Conservation (phyloP, 2,113 vertebrate genomes). For the Holacanthus passer region DNA sequence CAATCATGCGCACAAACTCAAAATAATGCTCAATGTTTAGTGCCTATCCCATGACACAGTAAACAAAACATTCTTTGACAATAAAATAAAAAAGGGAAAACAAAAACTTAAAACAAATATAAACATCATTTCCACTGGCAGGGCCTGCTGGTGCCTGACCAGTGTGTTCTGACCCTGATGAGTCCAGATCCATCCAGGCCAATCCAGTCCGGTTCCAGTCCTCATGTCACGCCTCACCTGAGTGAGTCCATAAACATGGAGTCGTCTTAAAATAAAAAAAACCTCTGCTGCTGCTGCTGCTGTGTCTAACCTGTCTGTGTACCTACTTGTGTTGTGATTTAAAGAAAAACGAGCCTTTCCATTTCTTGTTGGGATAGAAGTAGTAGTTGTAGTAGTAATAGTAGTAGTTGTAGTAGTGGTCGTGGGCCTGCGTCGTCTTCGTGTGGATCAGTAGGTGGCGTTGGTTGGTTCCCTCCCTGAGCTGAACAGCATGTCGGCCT, state of each 20-base stretch:
- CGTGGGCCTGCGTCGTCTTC: slow-evolving; percentile 32
- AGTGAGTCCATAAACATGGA: slow-evolving; percentile 66
- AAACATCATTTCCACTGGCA: slow-evolving; percentile 72
- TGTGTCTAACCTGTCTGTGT: slow-evolving; percentile 58
- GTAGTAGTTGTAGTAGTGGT: slow-evolving; percentile 57
- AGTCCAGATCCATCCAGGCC: slow-evolving; percentile 76
- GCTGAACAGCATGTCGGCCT: slow-evolving; percentile 92
- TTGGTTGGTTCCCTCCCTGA: slow-evolving; percentile 82
- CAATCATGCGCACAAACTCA: slow-evolving; percentile 48
- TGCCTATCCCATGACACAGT: slow-evolving; percentile 69
- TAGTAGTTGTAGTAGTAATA: slow-evolving; percentile 35
- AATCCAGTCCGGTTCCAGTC: slow-evolving; percentile 63
- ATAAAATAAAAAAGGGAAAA: slow-evolving; percentile 44
- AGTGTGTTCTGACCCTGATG: slow-evolving; percentile 66
- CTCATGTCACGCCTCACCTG: slow-evolving; percentile 55
- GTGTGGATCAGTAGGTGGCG: slow-evolving; percentile 88
- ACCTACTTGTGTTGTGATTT: slow-evolving; percentile 63
- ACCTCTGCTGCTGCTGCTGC: not conserved
- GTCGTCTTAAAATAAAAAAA: not conserved
- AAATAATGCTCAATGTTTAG: slow-evolving; percentile 65
- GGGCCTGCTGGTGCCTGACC: slow-evolving; percentile 62
- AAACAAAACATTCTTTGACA: slow-evolving; percentile 75
- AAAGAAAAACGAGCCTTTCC: slow-evolving; percentile 52
- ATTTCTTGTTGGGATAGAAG: slow-evolving; percentile 59
- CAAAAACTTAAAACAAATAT: slow-evolving; percentile 68